Evolutionary conservation across 2,888 invertebrate species (phyloP).

Genomic region (Sinodicranocentrus sp.): DNA sequence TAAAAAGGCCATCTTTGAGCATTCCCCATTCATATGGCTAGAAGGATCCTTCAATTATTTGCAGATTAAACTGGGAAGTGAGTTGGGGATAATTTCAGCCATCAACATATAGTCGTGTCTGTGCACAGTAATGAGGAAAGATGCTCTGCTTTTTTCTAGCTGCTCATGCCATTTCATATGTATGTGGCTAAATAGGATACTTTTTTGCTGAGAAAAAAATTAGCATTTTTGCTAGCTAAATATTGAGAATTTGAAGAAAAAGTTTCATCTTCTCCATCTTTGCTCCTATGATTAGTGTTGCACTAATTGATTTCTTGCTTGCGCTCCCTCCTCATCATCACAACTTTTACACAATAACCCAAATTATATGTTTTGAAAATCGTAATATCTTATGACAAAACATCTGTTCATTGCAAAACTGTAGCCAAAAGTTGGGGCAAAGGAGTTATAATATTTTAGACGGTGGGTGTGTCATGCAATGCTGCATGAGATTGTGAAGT

Average conservation of each 20-base stretch:
- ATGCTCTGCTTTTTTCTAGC: not conserved
- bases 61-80: slow-evolving; percentile 32
- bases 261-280: not conserved
- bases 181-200: not conserved
- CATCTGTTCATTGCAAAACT: slow-evolving; percentile 49
- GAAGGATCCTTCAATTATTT: no score
- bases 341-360: no score
- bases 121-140: slow-evolving; percentile 32
- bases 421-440: not conserved
- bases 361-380: no score
- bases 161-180: not conserved
- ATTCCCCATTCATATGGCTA: not conserved
- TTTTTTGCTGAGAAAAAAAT: not conserved
- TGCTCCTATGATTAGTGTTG: not conserved
- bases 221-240: no score
- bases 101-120: slow-evolving; percentile 16
- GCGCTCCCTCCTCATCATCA: no score
- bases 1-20: slow-evolving; percentile 39
- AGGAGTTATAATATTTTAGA: not conserved
- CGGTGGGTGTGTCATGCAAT: slow-evolving; percentile 55
- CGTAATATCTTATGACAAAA: slow-evolving; percentile 27
- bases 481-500: no score
- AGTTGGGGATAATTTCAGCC: not conserved
- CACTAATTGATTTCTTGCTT: no score
- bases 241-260: no score